Conservation (phyloP, 92 coral and sea anemone genomes). For the Diadumene lineata region DNA sequence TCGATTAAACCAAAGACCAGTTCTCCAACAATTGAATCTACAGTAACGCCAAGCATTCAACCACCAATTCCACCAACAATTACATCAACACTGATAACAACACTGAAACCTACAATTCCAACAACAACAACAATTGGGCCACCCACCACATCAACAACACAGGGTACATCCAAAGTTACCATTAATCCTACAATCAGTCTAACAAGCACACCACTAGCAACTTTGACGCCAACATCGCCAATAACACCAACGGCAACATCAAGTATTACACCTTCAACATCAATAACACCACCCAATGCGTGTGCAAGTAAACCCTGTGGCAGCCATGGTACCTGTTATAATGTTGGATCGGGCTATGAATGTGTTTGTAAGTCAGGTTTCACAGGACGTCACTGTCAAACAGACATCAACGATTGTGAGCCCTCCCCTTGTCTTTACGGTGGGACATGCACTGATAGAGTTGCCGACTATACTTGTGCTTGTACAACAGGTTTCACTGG, state of each 20-base stretch:
- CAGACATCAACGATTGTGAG: constrained; percentile 11
- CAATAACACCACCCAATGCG: no score
- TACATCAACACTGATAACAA: no score
- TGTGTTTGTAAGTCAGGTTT: constrained; percentile 2
- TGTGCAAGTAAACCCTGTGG: constrained; percentile 1
- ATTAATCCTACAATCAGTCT: not conserved
- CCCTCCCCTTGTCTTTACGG: constrained; percentile 33
- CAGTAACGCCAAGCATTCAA: constrained; percentile 8
- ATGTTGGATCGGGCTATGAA: constrained; percentile 2
- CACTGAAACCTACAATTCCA: no score
- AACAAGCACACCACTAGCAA: not conserved
- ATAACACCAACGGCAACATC: not conserved
- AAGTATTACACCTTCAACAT: no score
- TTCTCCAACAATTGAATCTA: not conserved
- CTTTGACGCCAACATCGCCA: not conserved
- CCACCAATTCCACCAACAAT: constrained; percentile 7
- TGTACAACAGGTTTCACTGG: not conserved
- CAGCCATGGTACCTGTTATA: not conserved
- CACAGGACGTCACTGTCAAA: not conserved
- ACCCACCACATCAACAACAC: constrained; percentile 14
- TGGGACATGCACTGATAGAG: constrained; percentile 8
- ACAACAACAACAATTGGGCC: constrained; percentile 4
- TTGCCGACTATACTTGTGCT: constrained; percentile 9
- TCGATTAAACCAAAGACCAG: not conserved
- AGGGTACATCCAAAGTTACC: not conserved